Evolutionary conservation across 2,888 invertebrate species (phyloP).

Genomic region (Andrena flavipes): DNA sequence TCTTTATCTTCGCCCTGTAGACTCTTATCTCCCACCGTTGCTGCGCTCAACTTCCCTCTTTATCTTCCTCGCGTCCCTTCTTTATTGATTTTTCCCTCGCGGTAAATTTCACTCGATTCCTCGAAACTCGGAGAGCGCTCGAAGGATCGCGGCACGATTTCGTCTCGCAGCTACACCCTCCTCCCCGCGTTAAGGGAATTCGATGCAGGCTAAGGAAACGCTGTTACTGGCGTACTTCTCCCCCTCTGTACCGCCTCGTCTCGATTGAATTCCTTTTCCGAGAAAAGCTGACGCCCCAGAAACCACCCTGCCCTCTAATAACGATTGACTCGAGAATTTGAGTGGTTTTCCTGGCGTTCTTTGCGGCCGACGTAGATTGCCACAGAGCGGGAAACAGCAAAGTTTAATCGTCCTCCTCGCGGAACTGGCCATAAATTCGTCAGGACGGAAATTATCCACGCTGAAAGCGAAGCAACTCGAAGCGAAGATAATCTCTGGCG

Average conservation of each 20-base stretch:
- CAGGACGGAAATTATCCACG: slow-evolving; percentile 40
- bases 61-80: slow-evolving; percentile 26
- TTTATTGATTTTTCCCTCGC: slow-evolving; percentile 51
- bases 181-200: neutral
- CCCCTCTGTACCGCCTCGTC: neutral
- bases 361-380: neutral
- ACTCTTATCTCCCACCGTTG: slow-evolving; percentile 44
- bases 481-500: slow-evolving; percentile 60
- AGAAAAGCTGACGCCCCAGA: neutral
- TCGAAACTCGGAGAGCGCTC: slow-evolving; percentile 19
- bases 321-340: neutral
- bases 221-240: too few species aligned
- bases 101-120: slow-evolving; percentile 48
- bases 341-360: neutral
- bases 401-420: slow-evolving; percentile 52
- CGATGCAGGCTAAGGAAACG: neutral
- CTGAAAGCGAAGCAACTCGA: slow-evolving; percentile 33
- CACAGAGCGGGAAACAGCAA: neutral
- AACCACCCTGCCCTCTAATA: neutral
- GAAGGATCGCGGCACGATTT: slow-evolving; percentile 6
- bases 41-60: neutral
- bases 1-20: slow-evolving; percentile 66
- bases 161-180: neutral
- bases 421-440: slow-evolving; percentile 50
- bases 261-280: neutral